Base-by-base conservation (phyloP, 1,140 invertebrate genomes). In the Caenorhabditis tropicalis region DNA sequence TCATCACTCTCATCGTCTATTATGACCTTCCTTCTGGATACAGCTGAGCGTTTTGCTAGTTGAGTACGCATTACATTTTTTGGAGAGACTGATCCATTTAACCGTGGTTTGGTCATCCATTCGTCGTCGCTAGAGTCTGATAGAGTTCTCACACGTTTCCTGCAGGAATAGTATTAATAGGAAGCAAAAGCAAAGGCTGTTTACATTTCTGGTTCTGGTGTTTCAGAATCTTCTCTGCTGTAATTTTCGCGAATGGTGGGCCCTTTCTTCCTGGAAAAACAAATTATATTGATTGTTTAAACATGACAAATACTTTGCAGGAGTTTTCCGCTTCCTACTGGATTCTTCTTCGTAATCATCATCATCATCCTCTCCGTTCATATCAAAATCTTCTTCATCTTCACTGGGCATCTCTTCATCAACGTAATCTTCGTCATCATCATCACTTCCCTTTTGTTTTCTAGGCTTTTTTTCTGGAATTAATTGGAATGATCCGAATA, bases 1-100 rank as follows among this genome's bases (percentile, higher is more conserved):
- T 74, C 65, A 43, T 74, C 65, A 74, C 65, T 74, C 33, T 74
- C 65, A 24, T 74, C 65, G 36, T 74, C 65, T 33, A 74, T 74
- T 74, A 74, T 46, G 1, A 74, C 43, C 33, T 74, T 74, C 3
- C 65, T 16, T 15, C 43, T 74, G 4, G 65, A 24, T 19, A 36
- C 36, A 21, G 65, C 65, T 12, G 33, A 43, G 10, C 65, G 33
- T 43, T 74, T 74, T 19, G 65, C 33, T 36, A 74, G 10, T 74
- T 74, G 65, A 15, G 65, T 74, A 36, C 65, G 12, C 65, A 74
- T 74, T 2, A 74, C 65, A 43, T 74, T 74, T 46, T 31, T 43
- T 21, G 65, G 65, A 24, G 65, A 74, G 2, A 43, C 65, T n/a
- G 65, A 74, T 7, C 65, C 65, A 31, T 74, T 74, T 3, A 74